A percentile compares a stretch with the other conserved stretches of the same genome.
These are phyloP conservation scores for Eptatretus atami DNA, from an alignment of 2,797 vertebrate genomes.

Conservation along the genomic window DNA sequence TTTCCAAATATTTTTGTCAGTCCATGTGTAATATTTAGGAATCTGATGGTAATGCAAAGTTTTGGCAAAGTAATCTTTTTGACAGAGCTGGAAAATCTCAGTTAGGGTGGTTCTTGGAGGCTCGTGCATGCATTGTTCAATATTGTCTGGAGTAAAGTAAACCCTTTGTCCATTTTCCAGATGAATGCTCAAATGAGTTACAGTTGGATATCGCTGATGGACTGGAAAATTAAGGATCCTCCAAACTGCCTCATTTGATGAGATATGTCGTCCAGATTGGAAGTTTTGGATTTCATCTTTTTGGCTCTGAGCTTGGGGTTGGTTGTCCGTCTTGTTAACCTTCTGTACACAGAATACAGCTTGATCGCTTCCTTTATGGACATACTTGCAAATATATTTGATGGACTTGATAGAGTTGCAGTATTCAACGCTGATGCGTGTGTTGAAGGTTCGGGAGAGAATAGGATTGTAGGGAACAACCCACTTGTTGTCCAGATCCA, in stretches of 20 bases:
- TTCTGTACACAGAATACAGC: background rate
- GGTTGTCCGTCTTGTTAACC: too few relatives aligned
- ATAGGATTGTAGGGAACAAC: background rate
- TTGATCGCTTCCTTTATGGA: background rate
- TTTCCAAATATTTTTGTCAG: too few relatives aligned
- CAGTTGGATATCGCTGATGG: background rate
- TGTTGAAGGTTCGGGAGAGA: background rate
- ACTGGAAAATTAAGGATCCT: background rate
- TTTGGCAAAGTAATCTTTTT: too few relatives aligned
- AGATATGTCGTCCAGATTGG: background rate
- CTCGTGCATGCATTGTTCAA: too few relatives aligned
- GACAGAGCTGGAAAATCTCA: too few relatives aligned
- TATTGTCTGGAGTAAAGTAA: too few relatives aligned
- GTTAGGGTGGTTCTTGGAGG: too few relatives aligned
- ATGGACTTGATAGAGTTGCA: background rate
- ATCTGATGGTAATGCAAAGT: too few relatives aligned
- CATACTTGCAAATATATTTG: background rate
- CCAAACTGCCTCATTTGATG: background rate
- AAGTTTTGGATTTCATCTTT: background rate
- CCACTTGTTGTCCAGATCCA: background rate
- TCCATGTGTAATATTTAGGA: too few relatives aligned
- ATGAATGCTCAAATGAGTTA: too few relatives aligned
- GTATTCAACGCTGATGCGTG: background rate
- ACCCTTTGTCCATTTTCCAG: too few relatives aligned
- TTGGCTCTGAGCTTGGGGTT: too few relatives aligned